These are phyloP conservation scores for Gymnothorax javanicus DNA, from an alignment of 2,797 vertebrate species.

Conservation along the genomic window DNA sequence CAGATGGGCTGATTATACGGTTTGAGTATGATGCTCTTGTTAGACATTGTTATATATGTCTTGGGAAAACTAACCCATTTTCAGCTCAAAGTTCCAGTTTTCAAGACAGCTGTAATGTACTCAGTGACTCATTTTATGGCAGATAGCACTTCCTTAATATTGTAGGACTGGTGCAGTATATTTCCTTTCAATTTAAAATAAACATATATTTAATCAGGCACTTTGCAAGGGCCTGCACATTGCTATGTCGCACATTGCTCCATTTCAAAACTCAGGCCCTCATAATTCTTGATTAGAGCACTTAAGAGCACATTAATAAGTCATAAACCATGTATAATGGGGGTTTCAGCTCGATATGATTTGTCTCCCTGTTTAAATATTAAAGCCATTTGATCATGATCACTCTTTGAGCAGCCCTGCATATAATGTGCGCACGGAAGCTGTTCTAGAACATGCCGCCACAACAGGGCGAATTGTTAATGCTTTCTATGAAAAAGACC, in stretches of 20 bases:
- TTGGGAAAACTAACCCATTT: neutral
- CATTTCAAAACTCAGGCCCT: slow-evolving; percentile 35
- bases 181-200: neutral
- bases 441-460: neutral
- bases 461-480: neutral
- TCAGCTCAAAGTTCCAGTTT: neutral
- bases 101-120: neutral
- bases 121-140: neutral
- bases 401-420: neutral
- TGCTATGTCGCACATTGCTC: neutral
- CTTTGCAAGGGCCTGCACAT: neutral
- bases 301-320: slow-evolving; percentile 34
- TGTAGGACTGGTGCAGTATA: neutral
- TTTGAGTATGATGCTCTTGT: neutral
- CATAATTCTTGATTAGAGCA: slow-evolving; percentile 40
- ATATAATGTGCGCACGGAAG: slow-evolving; percentile 16
- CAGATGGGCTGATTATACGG: neutral
- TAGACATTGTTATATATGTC: neutral
- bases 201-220: neutral
- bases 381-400: slow-evolving; percentile 23
- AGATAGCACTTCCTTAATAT: neutral
- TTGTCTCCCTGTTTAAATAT: slow-evolving; percentile 27
- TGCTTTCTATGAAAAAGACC: neutral
- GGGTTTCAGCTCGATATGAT: slow-evolving; percentile 20
- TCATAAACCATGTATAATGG: slow-evolving; percentile 2